phyloP scores from a whole-genome alignment of 2,888 invertebrate genomes.

The Nysson spinosus region DNA sequence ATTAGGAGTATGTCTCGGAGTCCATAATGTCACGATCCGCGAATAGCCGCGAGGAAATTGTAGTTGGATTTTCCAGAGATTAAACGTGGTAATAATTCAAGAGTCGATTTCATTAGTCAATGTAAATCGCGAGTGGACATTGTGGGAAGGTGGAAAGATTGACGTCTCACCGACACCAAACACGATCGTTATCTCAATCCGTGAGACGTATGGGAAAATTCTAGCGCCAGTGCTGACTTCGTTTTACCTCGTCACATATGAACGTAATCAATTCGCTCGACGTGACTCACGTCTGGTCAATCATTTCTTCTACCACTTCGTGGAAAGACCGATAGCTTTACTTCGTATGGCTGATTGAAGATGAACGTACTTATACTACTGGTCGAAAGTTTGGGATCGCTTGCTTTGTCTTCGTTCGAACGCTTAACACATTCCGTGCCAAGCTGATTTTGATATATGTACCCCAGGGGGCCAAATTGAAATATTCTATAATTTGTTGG shows the following conservation, averaged over 20 bases:
- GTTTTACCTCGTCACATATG: conserved; percentile 33
- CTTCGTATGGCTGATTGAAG: conserved; percentile 4
- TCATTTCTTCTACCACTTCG: conserved; percentile 1
- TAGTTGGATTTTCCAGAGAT: too few relatives aligned
- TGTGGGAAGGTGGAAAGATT: conserved; percentile 12
- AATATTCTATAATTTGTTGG: too few relatives aligned
- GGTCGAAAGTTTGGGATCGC: too few relatives aligned
- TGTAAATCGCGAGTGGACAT: background rate
- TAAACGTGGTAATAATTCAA: background rate
- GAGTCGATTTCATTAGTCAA: too few relatives aligned
- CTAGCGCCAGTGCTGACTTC: conserved; percentile 34
- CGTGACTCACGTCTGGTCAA: conserved; percentile 20
- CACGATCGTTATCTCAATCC: conserved; percentile 33
- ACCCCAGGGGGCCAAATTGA: too few relatives aligned
- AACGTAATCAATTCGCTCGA: conserved; percentile 33
- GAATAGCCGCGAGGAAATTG: too few relatives aligned
- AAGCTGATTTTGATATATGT: too few relatives aligned
- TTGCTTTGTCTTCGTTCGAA: too few relatives aligned
- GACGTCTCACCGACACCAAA: conserved; percentile 37
- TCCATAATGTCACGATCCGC: too few relatives aligned
- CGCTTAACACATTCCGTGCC: too few relatives aligned
- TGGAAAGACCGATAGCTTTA: conserved; percentile 6
- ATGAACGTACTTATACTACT: too few relatives aligned
- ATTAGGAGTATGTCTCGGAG: too few relatives aligned
- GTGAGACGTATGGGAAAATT: conserved; percentile 27